Conservation (phyloP, 2,113 vertebrate species). For the Scomber colias region DNA sequence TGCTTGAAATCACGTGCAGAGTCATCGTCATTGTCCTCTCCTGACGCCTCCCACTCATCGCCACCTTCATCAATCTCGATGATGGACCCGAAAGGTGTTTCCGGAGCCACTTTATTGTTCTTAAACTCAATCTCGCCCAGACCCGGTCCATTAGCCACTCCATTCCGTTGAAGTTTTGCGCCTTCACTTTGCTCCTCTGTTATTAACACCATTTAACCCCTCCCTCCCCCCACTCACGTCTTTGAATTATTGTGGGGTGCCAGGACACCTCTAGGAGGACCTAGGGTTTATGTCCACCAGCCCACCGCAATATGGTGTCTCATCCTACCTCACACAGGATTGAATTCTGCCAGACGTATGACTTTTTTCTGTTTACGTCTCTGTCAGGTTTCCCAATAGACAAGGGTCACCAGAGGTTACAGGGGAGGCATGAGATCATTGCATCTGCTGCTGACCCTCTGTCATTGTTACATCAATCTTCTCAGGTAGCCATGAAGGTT, state of each 20-base stretch:
- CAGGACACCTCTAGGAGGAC: conserved; percentile 25
- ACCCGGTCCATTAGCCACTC: conserved; percentile 37
- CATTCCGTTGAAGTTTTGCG: conserved; percentile 76
- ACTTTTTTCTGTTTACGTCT: background rate
- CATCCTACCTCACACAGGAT: conserved; percentile 9
- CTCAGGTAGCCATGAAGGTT: background rate
- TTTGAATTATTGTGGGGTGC: conserved; percentile 13
- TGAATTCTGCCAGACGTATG: background rate
- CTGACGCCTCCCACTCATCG: conserved; percentile 20
- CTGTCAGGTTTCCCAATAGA: conserved; percentile 9
- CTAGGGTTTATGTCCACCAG: conserved; percentile 37
- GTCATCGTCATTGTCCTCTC: background rate
- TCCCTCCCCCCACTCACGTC: conserved; percentile 13
- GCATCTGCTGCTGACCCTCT: conserved; percentile 2
- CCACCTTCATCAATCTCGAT: conserved; percentile 31
- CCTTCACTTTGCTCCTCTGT: conserved; percentile 82
- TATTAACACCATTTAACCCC: conserved; percentile 89
- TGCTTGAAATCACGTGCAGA: conserved; percentile 45
- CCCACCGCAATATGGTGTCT: background rate
- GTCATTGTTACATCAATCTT: conserved; percentile 11
- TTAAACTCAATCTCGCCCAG: conserved; percentile 5
- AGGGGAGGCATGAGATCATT: background rate
- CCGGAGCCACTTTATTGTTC: conserved; percentile 32
- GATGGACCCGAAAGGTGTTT: conserved; percentile 56
- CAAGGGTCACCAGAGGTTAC: conserved; percentile 9